Base-by-base conservation (phyloP, 2,888 invertebrate genomes). In the Drosophila testacea region DNA sequence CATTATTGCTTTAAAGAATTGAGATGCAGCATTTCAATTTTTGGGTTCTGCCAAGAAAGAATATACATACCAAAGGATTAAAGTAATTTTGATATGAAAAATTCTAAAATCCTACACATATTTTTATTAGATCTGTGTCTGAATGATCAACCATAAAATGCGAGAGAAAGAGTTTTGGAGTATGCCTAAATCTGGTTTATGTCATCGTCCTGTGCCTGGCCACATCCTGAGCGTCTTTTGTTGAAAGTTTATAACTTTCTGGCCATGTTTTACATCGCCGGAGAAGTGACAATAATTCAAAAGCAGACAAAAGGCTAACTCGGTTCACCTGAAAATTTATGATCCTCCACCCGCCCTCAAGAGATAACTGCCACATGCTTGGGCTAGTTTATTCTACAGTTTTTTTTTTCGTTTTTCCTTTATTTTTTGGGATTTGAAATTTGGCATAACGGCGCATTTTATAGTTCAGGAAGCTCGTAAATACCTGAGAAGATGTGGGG, bases 211-310 rank as follows among this genome's bases (percentile, higher is more conserved):
- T 57, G 22, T 10, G 34, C 44, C 32, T 63, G 61, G 55, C 48
- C 72, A 55, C 46, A 54, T 79, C 65, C 76, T 66, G 34, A 36
- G 47, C 42, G 30, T 60, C 68, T 68, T 72, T 78, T 74, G 82
- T 77, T 73, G 55, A 50, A 65, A 63, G 41, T 76, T 77, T 82
- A 77, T 73, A 70, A 65, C 67, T 59, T 66, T 56, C 67, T 66
- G 80, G 57, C 83, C 66, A 72, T 64, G 60, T 66, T 74, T 57
- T 47, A 11, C 48, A 55, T 41, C 50, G 76, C 74, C 59, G 39
- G 34, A 65, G 42, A 72, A 75, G 74, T 78, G 87, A 87, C 81
- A 84, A 86, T 86, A 86, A 86, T 87, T 86, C 89, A 86, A 83
- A 73, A 55, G 59, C 69, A 79, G 69, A 86, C 89, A 86, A 87